Evolutionary conservation across 2,113 vertebrate genomes (phyloP), one percentile per base, ranked within the genome.

Genomic region (Takifugu bimaculatus): DNA sequence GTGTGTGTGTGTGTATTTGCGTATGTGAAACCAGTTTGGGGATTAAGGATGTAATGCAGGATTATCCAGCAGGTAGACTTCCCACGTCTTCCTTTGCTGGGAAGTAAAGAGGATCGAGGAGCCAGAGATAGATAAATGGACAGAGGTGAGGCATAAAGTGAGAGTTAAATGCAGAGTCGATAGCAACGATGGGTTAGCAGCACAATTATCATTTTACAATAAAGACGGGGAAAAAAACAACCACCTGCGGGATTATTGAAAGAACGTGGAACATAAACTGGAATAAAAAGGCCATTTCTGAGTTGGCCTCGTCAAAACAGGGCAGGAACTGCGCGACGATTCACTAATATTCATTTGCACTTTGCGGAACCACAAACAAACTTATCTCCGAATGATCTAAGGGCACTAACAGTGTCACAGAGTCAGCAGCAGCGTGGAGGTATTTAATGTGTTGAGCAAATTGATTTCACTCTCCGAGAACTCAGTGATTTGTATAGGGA

Each of bases 11-110:
- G 54, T 44, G 57, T 44, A 58, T 28, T 20, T 62, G 49, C 56
- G 56, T 15, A 54, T 50, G 77, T 28, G 55, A 65, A 62, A 50
- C 77, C 56, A 44, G 49, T 63, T 49, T 72, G 61, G 65, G 80
- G 85, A 87, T 87, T 88, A 84, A 26, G 79, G 66, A 65, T 84
- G 85, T 87, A 86, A 88, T 89, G 79, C 79, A 76, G 85, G 82
- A 89, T 88, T 87, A 88, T 85, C 85, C 82, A 75, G 69, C 73
- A 85, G 83, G 78, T 83, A 85, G 80, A 84, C 72, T 83, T 77
- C 71, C 79, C 68, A 75, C 67, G 73, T 82, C 63, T 79, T 68
- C 58, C 74, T 59, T 54, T 77, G 63, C 70, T 1, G 58, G 60
- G 66, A 56, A 69, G 28, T 26, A 72, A 53, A 71, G 60, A 54